phyloP scores from a whole-genome alignment of 2,113 vertebrate species.

The Nothobranchius furzeri region DNA sequence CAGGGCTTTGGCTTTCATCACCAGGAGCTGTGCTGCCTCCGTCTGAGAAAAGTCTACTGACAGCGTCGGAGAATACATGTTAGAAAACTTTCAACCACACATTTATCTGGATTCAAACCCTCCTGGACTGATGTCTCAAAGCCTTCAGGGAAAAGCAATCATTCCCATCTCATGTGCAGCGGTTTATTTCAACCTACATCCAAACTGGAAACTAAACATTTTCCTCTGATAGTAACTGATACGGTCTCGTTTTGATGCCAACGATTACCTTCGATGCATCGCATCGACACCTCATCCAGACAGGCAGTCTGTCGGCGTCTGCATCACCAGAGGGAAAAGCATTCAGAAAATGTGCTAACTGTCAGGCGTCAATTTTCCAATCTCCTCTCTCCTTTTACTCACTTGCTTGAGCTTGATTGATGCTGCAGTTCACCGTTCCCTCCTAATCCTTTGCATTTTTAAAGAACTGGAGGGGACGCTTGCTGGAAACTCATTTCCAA shows the following conservation, averaged over 20 bases:
- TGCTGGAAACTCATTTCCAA: constrained; percentile 72
- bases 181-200: constrained; percentile 20
- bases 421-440: constrained; percentile 60
- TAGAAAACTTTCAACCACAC: constrained; percentile 14
- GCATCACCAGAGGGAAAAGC: constrained; percentile 18
- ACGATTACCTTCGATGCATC: constrained; percentile 20
- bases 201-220: constrained; percentile 14
- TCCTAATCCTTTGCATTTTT: constrained; percentile 82
- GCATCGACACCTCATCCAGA: not conserved
- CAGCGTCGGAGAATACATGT: not conserved
- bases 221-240: constrained; percentile 20
- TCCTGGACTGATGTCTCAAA: constrained; percentile 11
- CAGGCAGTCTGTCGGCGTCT: not conserved
- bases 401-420: constrained; percentile 73
- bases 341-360: constrained; percentile 46
- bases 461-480: constrained; percentile 65
- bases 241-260: constrained; percentile 26
- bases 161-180: constrained; percentile 19
- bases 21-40: constrained; percentile 18
- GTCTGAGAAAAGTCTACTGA: constrained; percentile 24
- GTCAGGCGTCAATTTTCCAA: constrained; percentile 65
- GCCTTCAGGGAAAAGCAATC: constrained; percentile 18
- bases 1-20: constrained; percentile 40
- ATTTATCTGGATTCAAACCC: constrained; percentile 33
- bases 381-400: constrained; percentile 58